Percentiles rank a stretch among this genome's conserved stretches.
These are phyloP conservation scores for Pterostichus niger DNA, from an alignment of 2,888 invertebrate species.

Conservation along the genomic window DNA sequence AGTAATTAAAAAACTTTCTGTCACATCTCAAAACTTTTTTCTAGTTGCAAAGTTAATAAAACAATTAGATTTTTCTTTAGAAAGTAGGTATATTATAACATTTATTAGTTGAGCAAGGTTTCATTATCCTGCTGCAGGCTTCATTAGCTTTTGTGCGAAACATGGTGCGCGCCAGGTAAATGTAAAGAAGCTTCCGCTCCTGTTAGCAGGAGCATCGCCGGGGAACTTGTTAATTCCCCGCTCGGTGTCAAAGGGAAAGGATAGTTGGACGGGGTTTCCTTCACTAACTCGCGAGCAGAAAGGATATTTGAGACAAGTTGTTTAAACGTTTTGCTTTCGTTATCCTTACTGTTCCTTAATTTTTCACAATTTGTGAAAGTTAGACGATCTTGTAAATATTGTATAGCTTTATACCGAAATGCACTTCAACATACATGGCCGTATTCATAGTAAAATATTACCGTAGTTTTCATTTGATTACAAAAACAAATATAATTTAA, in stretches of 20 bases:
- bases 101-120: constrained; percentile 25
- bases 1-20: constrained; percentile 16
- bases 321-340: background rate
- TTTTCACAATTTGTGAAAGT: too few relatives aligned
- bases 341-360: background rate
- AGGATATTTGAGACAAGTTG: constrained; percentile 24
- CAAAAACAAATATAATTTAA: too few relatives aligned
- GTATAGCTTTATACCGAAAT: too few relatives aligned
- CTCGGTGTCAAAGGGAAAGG: constrained; percentile 12
- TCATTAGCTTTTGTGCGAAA: constrained; percentile 24
- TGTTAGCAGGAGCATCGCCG: too few relatives aligned
- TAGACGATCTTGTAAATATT: too few relatives aligned
- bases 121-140: constrained; percentile 29
- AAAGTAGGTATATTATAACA: constrained; percentile 14
- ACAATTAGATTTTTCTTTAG: constrained; percentile 28
- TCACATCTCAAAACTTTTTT: background rate
- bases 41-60: constrained; percentile 7
- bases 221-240: constrained; percentile 31
- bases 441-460: too few relatives aligned
- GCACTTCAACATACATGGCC: too few relatives aligned
- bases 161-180: background rate
- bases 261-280: background rate
- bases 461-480: too few relatives aligned
- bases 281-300: background rate
- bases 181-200: constrained; percentile 5